Base-by-base conservation (phyloP, 2,888 invertebrate species). In the Orthosia incerta region DNA sequence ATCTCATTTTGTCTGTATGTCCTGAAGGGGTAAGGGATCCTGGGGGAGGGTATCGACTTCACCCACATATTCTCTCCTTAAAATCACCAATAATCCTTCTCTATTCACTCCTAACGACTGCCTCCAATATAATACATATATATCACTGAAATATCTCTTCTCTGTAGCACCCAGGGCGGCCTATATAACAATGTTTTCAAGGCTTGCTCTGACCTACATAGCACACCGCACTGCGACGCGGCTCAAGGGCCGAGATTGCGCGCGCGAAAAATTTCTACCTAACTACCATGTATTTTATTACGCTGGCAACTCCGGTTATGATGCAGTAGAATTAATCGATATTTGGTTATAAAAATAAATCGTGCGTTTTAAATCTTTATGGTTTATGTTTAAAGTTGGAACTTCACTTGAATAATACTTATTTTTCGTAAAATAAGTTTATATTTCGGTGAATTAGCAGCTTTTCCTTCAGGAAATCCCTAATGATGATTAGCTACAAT, bases 191-290 rank as follows among this genome's bases (percentile, higher is more conserved):
- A 50, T 67, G 63, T 80, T 82, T 80, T 80, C 76, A 81, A 84
- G 80, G 84, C 81, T 72, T 60, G 1, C 48, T 57, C 48, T 81
- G 80, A 81, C 80, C 80, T 84, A 81, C 76, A 71, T 84, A 13
- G 12, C 46, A 16, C 50, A 45, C 80, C 80, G 80, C 80, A 81
- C 4, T 81, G 80, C 80, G 80, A 74, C 80, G 80, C 53, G 63
- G 59, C 23, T 50, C 55, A 66, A 61, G 76, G 26, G 64, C 70
- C 80, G 66, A 66, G 81, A 80, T 83, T 80, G 84, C 64, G 84
- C 81, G 80, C 80, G 84, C 80, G 80, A 80, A 84, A 81, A 76
- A 80, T 84, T 74, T 50, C 60, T 80, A 69, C 79, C 46, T 61
- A 61, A 78, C 77, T 78, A 79, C 72, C 62, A 72, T 39, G 60